Conservation (phyloP, 2,113 vertebrate species). For the Percopsis transmontana region DNA sequence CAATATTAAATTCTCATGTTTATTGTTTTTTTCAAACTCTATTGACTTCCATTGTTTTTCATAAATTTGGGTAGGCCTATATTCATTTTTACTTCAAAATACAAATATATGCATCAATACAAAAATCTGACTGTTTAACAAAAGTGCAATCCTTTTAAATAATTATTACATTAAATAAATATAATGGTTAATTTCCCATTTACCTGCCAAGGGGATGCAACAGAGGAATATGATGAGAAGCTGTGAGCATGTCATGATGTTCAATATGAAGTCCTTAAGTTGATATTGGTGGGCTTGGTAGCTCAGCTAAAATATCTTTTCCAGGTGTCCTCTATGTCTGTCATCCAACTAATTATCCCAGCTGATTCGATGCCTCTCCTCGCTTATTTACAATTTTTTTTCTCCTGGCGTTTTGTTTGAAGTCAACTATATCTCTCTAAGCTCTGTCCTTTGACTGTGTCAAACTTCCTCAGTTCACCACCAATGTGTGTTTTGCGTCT, state of each 20-base stretch:
- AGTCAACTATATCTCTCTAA: neutral
- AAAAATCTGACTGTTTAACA: no score
- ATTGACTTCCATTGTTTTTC: no score
- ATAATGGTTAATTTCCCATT: neutral
- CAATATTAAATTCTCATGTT: no score
- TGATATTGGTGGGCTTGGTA: constrained; percentile 2
- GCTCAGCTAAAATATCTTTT: neutral
- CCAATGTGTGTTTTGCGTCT: neutral
- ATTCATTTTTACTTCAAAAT: no score
- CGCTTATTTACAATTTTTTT: constrained; percentile 32
- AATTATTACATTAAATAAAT: neutral
- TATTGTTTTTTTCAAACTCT: no score
- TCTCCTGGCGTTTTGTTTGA: neutral
- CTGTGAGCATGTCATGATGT: constrained; percentile 52
- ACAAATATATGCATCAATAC: no score
- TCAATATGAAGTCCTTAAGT: constrained; percentile 18
- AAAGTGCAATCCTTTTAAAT: neutral
- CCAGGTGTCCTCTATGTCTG: neutral
- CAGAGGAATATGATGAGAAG: constrained; percentile 50
- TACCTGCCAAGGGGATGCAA: constrained; percentile 72
- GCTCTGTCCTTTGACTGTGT: neutral
- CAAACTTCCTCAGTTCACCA: neutral
- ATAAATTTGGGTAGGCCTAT: no score
- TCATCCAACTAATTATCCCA: neutral
- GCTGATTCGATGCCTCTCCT: constrained; percentile 4